Percentiles rank a stretch among this genome's conserved stretches.
Evolutionary conservation across 2,113 vertebrate species (phyloP).

Genomic region (Daubentonia madagascariensis): DNA sequence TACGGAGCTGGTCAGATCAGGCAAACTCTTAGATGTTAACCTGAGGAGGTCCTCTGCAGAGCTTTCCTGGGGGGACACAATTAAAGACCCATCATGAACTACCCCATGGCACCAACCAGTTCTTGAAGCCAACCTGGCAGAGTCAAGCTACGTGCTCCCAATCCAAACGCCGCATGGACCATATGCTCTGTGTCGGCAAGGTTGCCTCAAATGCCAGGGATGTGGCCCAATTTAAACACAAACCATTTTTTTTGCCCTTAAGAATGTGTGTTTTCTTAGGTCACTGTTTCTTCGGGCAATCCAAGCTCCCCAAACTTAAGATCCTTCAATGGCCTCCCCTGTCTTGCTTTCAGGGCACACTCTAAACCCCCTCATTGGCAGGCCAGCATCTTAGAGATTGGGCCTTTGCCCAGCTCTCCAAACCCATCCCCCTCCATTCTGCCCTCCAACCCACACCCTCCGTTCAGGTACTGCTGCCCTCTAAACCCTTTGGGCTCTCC

Average conservation of each 20-base stretch:
- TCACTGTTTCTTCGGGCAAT: neutral
- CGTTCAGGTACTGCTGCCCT: neutral
- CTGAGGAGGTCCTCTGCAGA: slow-evolving; percentile 89
- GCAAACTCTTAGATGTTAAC: slow-evolving; percentile 93
- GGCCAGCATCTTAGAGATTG: neutral
- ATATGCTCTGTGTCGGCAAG: neutral
- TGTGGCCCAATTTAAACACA: neutral
- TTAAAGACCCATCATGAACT: neutral
- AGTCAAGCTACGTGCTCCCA: fast-evolving
- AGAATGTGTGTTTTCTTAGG: neutral
- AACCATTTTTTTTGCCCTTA: neutral
- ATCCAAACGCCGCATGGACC: neutral
- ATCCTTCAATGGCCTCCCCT: neutral
- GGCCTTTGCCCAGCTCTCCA: neutral
- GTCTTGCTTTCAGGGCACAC: neutral
- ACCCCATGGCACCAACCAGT: neutral
- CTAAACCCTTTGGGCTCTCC: too few species aligned
- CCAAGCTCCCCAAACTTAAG: neutral
- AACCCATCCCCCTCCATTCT: neutral
- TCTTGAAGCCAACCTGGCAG: neutral
- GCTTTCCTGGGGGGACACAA: slow-evolving; percentile 82
- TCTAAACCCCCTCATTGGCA: neutral
- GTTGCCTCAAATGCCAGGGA: neutral
- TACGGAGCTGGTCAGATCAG: slow-evolving; percentile 91
- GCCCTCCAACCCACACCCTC: neutral